Conservation (phyloP, 2,888 invertebrate genomes). For the Chrysolina americana region DNA sequence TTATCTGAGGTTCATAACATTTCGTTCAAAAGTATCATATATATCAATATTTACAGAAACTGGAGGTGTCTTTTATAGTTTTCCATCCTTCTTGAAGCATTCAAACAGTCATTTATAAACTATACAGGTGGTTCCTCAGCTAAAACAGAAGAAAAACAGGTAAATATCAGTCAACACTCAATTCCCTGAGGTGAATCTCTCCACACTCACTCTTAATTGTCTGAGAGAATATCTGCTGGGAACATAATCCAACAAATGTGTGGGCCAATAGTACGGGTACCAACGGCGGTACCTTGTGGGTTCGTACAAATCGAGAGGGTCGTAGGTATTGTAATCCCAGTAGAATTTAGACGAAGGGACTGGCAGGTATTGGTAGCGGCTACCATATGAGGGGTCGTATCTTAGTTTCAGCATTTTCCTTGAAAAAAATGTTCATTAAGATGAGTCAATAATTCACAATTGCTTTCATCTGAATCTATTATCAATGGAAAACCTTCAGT, state of each 20-base stretch:
- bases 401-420: constrained; percentile 51
- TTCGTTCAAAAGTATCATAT: neutral
- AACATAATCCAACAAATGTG: constrained; percentile 50
- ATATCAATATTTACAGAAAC: no score
- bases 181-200: neutral
- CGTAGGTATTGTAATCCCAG: constrained; percentile 51
- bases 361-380: constrained; percentile 51
- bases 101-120: constrained; percentile 11
- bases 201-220: constrained; percentile 45
- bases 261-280: constrained; percentile 57
- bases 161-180: neutral
- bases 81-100: no score
- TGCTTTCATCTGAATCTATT: no score
- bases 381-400: constrained; percentile 55
- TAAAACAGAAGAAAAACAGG: constrained; percentile 23
- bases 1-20: neutral
- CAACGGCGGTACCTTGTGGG: constrained; percentile 50
- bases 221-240: constrained; percentile 53
- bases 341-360: constrained; percentile 53
- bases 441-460: no score
- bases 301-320: constrained; percentile 51
- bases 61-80: no score
- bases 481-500: no score
- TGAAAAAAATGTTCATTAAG: neutral
- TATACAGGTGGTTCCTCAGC: constrained; percentile 45